Conservation (phyloP, 2,888 invertebrate species). For the Hypsopygia costalis region DNA sequence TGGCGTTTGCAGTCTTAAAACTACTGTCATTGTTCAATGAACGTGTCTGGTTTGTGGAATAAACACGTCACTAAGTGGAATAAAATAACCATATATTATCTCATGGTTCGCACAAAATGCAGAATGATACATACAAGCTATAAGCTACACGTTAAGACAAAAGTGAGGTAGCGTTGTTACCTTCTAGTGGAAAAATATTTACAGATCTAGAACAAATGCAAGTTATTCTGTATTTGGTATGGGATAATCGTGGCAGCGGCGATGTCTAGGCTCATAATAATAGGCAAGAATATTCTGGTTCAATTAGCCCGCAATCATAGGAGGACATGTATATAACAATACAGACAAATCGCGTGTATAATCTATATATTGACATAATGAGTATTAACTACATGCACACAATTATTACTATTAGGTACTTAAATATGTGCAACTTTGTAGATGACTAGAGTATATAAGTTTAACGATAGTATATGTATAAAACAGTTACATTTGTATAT, state of each 20-base stretch:
- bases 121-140: constrained; percentile 42
- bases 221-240: constrained; percentile 57
- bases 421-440: constrained; percentile 75
- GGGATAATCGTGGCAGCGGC: constrained; percentile 42
- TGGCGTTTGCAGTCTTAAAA: constrained; percentile 71
- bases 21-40: constrained; percentile 28
- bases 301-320: constrained; percentile 44
- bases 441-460: constrained; percentile 77
- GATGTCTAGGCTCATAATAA: constrained; percentile 24
- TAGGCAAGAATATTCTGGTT: constrained; percentile 28
- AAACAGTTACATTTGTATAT: constrained; percentile 66
- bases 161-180: constrained; percentile 80
- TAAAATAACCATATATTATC: constrained; percentile 5
- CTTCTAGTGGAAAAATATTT: constrained; percentile 75
- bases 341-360: constrained; percentile 53
- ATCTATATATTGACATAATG: constrained; percentile 58
- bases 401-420: constrained; percentile 48
- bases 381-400: constrained; percentile 75
- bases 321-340: constrained; percentile 39
- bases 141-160: constrained; percentile 71
- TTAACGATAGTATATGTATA: constrained; percentile 64
- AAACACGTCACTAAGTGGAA: constrained; percentile 2
- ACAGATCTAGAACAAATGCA: constrained; percentile 67
- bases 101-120: constrained; percentile 5
- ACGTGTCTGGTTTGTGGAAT: constrained; percentile 1